These are phyloP conservation scores for Proteles cristata DNA, from an alignment of 2,113 vertebrate species.

Conservation along the genomic window DNA sequence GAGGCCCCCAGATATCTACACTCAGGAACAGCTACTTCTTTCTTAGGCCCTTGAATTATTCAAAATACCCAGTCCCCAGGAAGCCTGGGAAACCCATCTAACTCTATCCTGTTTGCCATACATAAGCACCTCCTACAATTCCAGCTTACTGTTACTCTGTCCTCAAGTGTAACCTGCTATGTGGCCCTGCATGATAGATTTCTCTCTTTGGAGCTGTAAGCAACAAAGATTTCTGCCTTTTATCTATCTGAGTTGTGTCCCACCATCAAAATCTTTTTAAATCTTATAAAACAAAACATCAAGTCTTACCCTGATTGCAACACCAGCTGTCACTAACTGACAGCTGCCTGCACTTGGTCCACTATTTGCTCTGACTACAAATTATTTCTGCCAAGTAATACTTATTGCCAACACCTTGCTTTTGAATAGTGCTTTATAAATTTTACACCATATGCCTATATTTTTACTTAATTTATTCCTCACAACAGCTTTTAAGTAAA, in stretches of 20 bases:
- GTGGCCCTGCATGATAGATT: not conserved
- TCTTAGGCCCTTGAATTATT: not conserved
- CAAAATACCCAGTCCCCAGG: not conserved
- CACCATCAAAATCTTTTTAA: slow-evolving; percentile 1
- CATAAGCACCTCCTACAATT: not conserved
- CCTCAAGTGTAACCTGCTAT: not conserved
- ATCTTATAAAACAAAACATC: slow-evolving; percentile 47
- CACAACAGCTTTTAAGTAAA: not conserved
- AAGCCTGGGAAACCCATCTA: not conserved
- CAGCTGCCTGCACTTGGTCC: not conserved
- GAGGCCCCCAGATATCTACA: not conserved
- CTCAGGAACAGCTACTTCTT: not conserved
- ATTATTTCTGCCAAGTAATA: slow-evolving; percentile 32
- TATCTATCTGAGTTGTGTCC: not conserved
- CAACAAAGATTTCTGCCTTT: slow-evolving; percentile 1
- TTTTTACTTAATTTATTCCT: slow-evolving; percentile 24
- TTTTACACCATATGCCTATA: not conserved
- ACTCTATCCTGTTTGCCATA: not conserved
- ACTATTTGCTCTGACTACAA: not conserved
- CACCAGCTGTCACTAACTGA: slow-evolving; percentile 13
- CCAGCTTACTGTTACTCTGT: not conserved
- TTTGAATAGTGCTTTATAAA: not conserved
- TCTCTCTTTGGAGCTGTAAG: not conserved
- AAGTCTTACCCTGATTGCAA: not conserved
- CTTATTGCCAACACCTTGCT: not conserved